Conservation (phyloP, 2,113 vertebrate species). For the Anas platyrhynchos region DNA sequence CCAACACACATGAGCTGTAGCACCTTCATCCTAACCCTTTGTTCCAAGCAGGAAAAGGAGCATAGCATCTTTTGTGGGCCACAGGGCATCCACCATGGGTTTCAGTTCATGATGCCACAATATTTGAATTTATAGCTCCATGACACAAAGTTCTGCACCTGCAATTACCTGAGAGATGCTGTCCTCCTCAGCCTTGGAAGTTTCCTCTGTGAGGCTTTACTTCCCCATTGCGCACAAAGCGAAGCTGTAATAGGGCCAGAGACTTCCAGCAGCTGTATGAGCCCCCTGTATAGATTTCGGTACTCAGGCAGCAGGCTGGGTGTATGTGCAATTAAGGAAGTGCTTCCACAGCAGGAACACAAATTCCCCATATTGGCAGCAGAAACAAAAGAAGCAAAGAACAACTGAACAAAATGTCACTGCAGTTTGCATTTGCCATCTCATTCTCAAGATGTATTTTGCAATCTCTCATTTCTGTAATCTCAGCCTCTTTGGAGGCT, state of each 20-base stretch:
- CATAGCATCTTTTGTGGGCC: not conserved
- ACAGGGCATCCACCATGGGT: accelerated
- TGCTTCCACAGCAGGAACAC: slow-evolving; percentile 57
- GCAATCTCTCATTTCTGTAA: slow-evolving; percentile 8
- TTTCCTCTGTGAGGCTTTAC: not conserved
- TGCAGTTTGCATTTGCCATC: slow-evolving; percentile 18
- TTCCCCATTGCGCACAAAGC: not conserved
- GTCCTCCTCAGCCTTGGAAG: not conserved
- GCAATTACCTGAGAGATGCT: not conserved
- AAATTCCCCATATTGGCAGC: slow-evolving; percentile 61
- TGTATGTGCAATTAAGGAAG: slow-evolving; percentile 65
- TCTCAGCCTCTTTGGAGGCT: slow-evolving; percentile 32
- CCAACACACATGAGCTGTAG: not conserved
- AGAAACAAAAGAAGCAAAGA: slow-evolving; percentile 44
- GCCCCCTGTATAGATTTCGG: not conserved
- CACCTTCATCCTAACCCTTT: not conserved
- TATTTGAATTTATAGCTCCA: not conserved
- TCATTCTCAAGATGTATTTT: slow-evolving; percentile 35
- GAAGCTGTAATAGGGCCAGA: not conserved
- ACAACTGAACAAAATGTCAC: slow-evolving; percentile 34
- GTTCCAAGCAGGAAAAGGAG: not conserved
- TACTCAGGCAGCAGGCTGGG: slow-evolving; percentile 47
- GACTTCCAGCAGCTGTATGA: not conserved
- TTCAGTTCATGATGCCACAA: not conserved
- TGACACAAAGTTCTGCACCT: not conserved